A percentile compares a stretch with the other conserved stretches of the same genome.
Conservation (phyloP, 2,113 vertebrate species). For the Dolichotis patagonum region DNA sequence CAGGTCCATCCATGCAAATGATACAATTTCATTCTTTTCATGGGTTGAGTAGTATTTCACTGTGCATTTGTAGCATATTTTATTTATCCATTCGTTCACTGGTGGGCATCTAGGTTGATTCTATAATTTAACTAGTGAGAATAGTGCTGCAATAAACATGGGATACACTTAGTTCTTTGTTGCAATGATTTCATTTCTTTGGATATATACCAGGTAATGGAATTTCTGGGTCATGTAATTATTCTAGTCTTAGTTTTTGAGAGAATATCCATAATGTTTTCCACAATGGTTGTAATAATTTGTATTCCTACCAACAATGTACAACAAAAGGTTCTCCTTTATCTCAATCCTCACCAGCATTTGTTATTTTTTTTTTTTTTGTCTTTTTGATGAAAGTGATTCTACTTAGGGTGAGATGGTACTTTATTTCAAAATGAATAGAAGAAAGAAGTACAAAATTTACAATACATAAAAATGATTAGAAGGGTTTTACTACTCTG, state of each 20-base stretch:
- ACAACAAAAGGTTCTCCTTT: not conserved
- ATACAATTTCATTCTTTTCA: not conserved
- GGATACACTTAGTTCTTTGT: not conserved
- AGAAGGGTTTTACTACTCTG: not conserved
- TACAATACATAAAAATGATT: not conserved
- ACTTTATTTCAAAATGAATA: not conserved
- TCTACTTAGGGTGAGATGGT: not conserved
- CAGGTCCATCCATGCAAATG: not conserved
- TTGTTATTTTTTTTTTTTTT: not conserved
- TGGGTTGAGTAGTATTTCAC: not conserved
- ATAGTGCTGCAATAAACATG: not conserved
- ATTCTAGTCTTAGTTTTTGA: not conserved
- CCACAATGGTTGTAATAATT: not conserved
- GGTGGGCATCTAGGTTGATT: not conserved
- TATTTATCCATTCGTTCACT: not conserved
- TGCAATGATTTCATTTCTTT: not conserved
- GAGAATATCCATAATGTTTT: not conserved
- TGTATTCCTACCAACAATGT: not conserved
- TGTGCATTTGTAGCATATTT: not conserved
- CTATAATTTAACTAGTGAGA: not conserved
- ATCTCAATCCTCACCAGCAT: not conserved
- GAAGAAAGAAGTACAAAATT: not conserved
- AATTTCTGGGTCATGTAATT: not conserved
- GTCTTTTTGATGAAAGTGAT: not conserved
- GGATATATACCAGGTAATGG: too few relatives aligned